Conservation (phyloP, 2,888 invertebrate genomes). For the Hydrotaea diabolus region DNA sequence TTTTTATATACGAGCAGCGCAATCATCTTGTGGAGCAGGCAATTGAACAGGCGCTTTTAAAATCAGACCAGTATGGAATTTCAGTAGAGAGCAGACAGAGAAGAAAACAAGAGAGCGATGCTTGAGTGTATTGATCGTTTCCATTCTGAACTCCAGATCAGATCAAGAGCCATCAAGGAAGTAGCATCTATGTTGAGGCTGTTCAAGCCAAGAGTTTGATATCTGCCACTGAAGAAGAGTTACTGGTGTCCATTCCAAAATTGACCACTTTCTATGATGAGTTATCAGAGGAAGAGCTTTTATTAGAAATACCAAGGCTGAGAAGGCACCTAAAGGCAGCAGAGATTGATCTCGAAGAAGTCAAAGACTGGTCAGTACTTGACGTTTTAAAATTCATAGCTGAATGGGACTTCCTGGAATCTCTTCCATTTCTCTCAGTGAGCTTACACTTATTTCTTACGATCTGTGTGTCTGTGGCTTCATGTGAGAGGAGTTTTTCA, state of each 20-base stretch:
- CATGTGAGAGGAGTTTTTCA: background rate
- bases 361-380: too few species aligned
- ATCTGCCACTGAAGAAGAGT: background rate
- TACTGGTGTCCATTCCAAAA: slow-evolving; percentile 5
- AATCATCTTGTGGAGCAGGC: background rate
- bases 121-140: background rate
- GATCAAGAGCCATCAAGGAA: slow-evolving; percentile 8
- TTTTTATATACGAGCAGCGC: background rate
- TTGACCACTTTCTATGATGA: slow-evolving; percentile 1
- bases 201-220: slow-evolving; percentile 1
- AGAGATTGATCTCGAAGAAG: too few species aligned
- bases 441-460: background rate
- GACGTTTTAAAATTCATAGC: too few species aligned
- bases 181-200: slow-evolving; percentile 11
- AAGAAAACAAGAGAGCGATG: background rate
- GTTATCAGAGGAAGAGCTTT: background rate
- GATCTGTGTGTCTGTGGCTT: background rate
- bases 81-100: slow-evolving; percentile 6
- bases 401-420: background rate
- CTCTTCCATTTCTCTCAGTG: background rate
- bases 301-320: slow-evolving; percentile 7
- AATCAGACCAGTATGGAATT: slow-evolving; percentile 1
- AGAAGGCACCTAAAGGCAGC: background rate
- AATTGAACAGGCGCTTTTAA: slow-evolving; percentile 16
- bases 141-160: slow-evolving; percentile 14